Percentiles rank a stretch among this genome's conserved stretches.
Evolutionary conservation across 2,113 vertebrate species (phyloP).

Genomic region (Syngnathus scovelli): DNA sequence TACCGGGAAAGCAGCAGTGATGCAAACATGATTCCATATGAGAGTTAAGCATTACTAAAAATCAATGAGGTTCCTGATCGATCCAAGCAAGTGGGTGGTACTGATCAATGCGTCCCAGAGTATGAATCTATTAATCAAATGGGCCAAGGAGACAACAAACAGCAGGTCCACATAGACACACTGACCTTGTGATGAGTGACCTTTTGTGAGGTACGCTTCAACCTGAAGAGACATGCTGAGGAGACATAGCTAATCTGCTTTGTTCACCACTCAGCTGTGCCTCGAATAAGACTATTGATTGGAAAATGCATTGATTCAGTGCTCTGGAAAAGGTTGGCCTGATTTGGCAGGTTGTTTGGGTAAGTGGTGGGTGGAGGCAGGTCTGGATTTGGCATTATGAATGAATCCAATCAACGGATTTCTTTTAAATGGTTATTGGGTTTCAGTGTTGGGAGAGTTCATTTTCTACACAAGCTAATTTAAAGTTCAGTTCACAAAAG

Average conservation of each 20-base stretch:
- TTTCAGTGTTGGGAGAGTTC: background rate
- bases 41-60: slow-evolving; percentile 25
- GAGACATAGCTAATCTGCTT: slow-evolving; percentile 61
- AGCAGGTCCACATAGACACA: slow-evolving; percentile 6
- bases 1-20: slow-evolving; percentile 9
- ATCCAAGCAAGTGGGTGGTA: slow-evolving; percentile 12
- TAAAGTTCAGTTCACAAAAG: too few species aligned
- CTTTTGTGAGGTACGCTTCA: background rate
- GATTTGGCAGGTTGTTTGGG: slow-evolving; percentile 29
- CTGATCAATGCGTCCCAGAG: slow-evolving; percentile 44
- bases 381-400: slow-evolving; percentile 25
- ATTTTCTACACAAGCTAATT: too few species aligned
- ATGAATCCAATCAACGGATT: slow-evolving; percentile 16
- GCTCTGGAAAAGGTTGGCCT: slow-evolving; percentile 25
- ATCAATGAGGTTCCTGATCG: slow-evolving; percentile 29
- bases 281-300: slow-evolving; percentile 70
- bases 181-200: slow-evolving; percentile 6
- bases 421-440: slow-evolving; percentile 4
- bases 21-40: slow-evolving; percentile 7
- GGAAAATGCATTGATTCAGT: slow-evolving; percentile 53
- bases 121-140: slow-evolving; percentile 49
- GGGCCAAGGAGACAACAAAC: slow-evolving; percentile 15
- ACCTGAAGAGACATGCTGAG: slow-evolving; percentile 34
- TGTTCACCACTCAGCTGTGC: slow-evolving; percentile 55
- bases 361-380: slow-evolving; percentile 21